Base-by-base conservation (phyloP, 2,797 vertebrate genomes). In the Acanthopagrus latus region DNA sequence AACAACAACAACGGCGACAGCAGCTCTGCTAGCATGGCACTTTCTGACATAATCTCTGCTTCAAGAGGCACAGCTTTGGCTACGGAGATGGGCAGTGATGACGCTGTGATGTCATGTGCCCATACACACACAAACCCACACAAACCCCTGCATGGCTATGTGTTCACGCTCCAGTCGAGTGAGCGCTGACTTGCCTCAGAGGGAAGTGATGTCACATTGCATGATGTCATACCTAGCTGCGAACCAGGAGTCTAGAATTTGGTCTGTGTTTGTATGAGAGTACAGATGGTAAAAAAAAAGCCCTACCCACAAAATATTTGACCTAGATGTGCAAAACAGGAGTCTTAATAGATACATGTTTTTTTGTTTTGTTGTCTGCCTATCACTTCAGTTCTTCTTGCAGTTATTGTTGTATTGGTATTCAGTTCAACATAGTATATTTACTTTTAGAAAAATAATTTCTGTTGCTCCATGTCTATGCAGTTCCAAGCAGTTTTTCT, bases 121-220 rank as follows among this genome's bases (percentile, higher is more conserved):
- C 82, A 86, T 70, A 64, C 70, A 58, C 29, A 51, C 57, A 50
- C 68, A 81, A 70, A 80, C 75, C 80, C 66, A 50, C 74, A 82
- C 23, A 87, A 68, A 73, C 44, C 64, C 60, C 69, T 74, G 74
- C 74, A 33, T 76, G 78, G 80, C 73, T 88, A 80, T 92, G 88
- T 82, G 85, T 88, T 91, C 59, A 80, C 58, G 79, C 88, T 92
- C 90, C 78, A 88, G 59, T 92, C 78, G 78, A 86, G 81, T 90
- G 80, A 90, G 85, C 78, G 20, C 57, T 85, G 87, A 91, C 85
- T 92, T 90, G 92, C 90, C 94, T 91, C 76, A 54, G 64, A 93
- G 93, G 88, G 80, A 88, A 91, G 86, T 92, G 89, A 94, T 93
- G 93, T 92, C 93, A 91, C 88, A 88, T 84, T 71, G 69, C 79